A percentile compares a stretch with the other conserved stretches of the same genome.
phyloP scores from a whole-genome alignment of 2,888 invertebrate genomes.

The Phyto melanocephala region DNA sequence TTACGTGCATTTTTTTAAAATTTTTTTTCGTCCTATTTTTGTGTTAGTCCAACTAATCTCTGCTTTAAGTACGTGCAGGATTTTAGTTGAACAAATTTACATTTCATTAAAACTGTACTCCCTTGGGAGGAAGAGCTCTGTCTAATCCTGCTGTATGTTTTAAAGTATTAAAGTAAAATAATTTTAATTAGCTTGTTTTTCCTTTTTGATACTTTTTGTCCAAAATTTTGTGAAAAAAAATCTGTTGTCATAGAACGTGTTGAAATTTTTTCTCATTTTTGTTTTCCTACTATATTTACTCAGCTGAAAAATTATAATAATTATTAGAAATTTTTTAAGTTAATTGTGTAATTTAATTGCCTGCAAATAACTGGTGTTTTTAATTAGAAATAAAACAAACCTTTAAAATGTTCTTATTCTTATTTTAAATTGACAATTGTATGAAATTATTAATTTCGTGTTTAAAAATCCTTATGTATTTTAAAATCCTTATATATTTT shows the following conservation, averaged over 20 bases:
- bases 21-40: background rate
- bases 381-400: background rate
- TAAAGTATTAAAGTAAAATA: slow-evolving; percentile 17
- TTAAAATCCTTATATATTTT: too few relatives aligned
- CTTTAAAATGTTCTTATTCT: background rate
- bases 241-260: slow-evolving; percentile 8
- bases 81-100: slow-evolving; percentile 37
- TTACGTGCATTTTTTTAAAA: slow-evolving; percentile 12
- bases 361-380: background rate
- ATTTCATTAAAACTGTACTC: slow-evolving; percentile 35
- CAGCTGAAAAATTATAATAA: background rate
- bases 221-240: slow-evolving; percentile 13
- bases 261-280: background rate
- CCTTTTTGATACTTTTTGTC: background rate
- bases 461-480: too few relatives aligned
- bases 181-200: slow-evolving; percentile 53
- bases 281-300: background rate
- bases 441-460: too few relatives aligned
- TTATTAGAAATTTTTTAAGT: background rate
- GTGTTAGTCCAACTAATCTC: slow-evolving; percentile 27
- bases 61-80: slow-evolving; percentile 36
- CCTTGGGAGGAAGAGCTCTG: slow-evolving; percentile 6
- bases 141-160: background rate
- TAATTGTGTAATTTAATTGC: background rate
- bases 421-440: background rate